Conservation (phyloP, 1,140 invertebrate species). For the Tetramorium parvispinum region DNA sequence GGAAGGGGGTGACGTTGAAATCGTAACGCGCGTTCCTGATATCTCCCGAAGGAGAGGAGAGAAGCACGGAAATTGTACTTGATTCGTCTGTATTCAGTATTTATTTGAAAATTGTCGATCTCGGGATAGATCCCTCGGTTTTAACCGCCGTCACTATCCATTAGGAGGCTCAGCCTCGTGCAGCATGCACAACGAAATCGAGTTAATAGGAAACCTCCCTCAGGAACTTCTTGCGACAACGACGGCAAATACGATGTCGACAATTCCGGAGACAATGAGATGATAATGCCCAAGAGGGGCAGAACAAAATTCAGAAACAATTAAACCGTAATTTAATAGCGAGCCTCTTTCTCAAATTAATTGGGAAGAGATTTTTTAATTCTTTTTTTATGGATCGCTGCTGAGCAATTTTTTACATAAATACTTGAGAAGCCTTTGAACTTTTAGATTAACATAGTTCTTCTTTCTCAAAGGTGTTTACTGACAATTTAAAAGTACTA, state of each 20-base stretch:
- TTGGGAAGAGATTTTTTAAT: neutral
- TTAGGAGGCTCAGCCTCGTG: slow-evolving; percentile 46
- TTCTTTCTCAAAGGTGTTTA: neutral
- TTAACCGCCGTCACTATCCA: neutral
- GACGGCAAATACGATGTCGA: slow-evolving; percentile 14
- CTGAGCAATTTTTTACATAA: neutral
- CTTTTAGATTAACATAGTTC: neutral
- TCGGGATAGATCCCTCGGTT: neutral
- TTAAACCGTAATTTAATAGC: neutral
- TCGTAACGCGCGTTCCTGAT: neutral
- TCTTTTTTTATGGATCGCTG: neutral
- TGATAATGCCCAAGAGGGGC: slow-evolving; percentile 21
- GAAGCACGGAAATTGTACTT: no score
- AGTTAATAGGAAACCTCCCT: slow-evolving; percentile 64
- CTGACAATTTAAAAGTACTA: neutral
- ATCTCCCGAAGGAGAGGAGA: neutral
- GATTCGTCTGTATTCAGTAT: neutral
- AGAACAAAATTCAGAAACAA: slow-evolving; percentile 25
- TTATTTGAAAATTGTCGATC: neutral
- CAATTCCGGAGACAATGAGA: slow-evolving; percentile 50
- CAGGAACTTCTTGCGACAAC: slow-evolving; percentile 27
- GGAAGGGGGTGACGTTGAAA: neutral
- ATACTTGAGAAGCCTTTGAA: neutral
- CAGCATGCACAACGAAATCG: slow-evolving; percentile 62
- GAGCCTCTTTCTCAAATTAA: neutral